These are phyloP conservation scores for Melanitta fusca DNA, from an alignment of 2,797 vertebrate genomes.

Conservation along the genomic window DNA sequence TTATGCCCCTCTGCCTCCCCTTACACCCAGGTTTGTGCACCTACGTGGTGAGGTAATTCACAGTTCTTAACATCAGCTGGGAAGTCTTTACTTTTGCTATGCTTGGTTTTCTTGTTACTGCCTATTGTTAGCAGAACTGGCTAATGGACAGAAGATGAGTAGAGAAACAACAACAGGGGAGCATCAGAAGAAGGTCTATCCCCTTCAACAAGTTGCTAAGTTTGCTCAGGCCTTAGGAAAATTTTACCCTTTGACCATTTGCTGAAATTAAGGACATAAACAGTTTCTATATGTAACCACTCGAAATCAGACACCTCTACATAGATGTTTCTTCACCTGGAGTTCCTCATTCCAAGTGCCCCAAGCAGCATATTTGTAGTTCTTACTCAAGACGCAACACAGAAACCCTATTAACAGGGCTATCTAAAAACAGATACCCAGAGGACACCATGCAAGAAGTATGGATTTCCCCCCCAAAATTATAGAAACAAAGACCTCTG, in stretches of 20 bases:
- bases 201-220: not conserved
- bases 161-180: not conserved
- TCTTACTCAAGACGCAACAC: not conserved
- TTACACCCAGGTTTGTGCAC: not conserved
- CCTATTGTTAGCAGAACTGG: constrained; percentile 8
- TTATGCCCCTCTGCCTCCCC: not conserved
- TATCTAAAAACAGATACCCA: not conserved
- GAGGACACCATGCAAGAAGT: not conserved
- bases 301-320: not conserved
- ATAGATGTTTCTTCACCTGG: not conserved
- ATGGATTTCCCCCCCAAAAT: not conserved
- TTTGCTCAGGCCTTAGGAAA: not conserved
- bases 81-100: not conserved
- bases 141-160: not conserved
- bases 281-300: not conserved
- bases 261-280: not conserved
- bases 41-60: not conserved
- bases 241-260: not conserved
- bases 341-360: not conserved
- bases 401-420: not conserved
- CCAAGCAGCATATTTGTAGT: not conserved
- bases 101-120: not conserved
- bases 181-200: not conserved
- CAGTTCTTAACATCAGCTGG: not conserved
- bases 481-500: not conserved